Evolutionary conservation across 1,140 invertebrate species (phyloP), one percentile per base, ranked within the genome.

Genomic region (Pteromalus puparum): DNA sequence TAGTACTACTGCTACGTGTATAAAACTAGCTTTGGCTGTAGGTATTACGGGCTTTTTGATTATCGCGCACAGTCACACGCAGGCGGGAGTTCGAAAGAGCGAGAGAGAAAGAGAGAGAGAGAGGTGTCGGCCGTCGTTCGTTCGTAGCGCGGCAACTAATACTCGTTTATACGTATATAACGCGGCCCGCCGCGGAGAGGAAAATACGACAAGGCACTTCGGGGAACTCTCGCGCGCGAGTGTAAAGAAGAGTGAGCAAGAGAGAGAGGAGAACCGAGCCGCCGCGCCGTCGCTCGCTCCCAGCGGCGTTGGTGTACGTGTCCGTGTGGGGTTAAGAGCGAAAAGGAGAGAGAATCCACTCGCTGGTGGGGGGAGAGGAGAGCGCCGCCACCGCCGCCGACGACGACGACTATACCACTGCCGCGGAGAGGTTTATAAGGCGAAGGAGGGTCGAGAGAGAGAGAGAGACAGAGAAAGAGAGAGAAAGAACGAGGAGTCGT

Each of bases 141-240:
- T 48, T 67, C 65, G 65, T 26, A n/a, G n/a, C 15, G 53, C 53
- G 53, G 53, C 53, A 61, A 61, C 53, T 61, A n/a, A 61, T 21
- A 61, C 67, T 70, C 81, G 81, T 48, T 12, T 75, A 7, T 82
- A 18, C 78, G 65, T 80, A 46, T 70, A 61, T 21, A 61, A 30
- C 81, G 81, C 42, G 70, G 81, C 70, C 72, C 70, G 79, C 61
- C 68, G 80, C 70, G 75, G 61, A 78, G 75, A 77, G 67, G 61
- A 70, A 72, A 70, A 61, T 83, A 76, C 53, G 30, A 61, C 53
- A n/a, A 86, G 76, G 53, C 86, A 81, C 86, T 86, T 85, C 80
- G 83, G 67, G 72, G 86, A 86, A 86, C 79, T 86, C 82, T 70
- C 24, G 82, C 84, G 65, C 81, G 48, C 80, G 80, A 85, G 79